These are phyloP conservation scores for Sweltsa coloradensis DNA, from an alignment of 1,140 invertebrate species.

Conservation along the genomic window DNA sequence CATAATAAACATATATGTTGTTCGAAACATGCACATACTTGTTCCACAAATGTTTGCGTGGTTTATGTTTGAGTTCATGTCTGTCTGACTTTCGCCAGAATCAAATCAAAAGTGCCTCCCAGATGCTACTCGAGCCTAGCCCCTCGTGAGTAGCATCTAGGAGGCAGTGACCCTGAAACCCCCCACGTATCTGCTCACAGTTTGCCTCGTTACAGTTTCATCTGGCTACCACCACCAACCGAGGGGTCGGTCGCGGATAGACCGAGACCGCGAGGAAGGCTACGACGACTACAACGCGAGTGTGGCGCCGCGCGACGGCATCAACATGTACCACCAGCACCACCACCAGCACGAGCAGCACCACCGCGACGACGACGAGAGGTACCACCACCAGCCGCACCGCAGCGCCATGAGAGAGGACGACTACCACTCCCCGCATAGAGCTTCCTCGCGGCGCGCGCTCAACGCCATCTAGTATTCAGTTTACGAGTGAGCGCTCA, in stretches of 20 bases:
- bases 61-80: too few relatives aligned
- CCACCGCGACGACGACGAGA: slow-evolving; percentile 11
- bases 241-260: slow-evolving; percentile 23
- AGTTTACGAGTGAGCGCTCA: slow-evolving; percentile 2
- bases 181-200: slow-evolving; percentile 25
- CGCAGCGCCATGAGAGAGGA: slow-evolving; percentile 15
- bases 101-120: too few relatives aligned
- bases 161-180: slow-evolving; percentile 19
- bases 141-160: too few relatives aligned
- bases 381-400: slow-evolving; percentile 7
- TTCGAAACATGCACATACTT: too few relatives aligned
- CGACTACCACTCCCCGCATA: slow-evolving; percentile 35
- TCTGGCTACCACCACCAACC: slow-evolving; percentile 17
- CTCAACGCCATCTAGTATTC: slow-evolving; percentile 36
- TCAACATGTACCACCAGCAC: slow-evolving; percentile 11
- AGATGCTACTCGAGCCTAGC: too few relatives aligned
- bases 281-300: slow-evolving; percentile 28
- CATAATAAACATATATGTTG: too few relatives aligned
- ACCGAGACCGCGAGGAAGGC: slow-evolving; percentile 27
- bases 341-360: slow-evolving; percentile 13
- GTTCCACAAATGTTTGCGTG: too few relatives aligned
- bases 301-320: slow-evolving; percentile 7
- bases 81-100: too few relatives aligned
- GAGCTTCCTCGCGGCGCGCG: slow-evolving; percentile 33
- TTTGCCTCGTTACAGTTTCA: slow-evolving; percentile 12